These are phyloP conservation scores for Hypena proboscidalis DNA, from an alignment of 2,888 invertebrate species.

Conservation along the genomic window DNA sequence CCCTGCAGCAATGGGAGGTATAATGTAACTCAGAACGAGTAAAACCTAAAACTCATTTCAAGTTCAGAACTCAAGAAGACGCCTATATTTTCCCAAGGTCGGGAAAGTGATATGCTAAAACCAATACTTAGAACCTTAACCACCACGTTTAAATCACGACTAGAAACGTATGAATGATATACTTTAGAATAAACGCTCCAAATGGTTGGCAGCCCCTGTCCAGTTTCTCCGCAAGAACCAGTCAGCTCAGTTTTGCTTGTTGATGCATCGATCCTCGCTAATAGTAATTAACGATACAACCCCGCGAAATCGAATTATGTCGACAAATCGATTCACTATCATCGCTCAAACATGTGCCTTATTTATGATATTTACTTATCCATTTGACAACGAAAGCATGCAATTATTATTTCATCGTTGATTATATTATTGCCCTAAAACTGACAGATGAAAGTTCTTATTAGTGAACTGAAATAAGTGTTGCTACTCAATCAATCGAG, in stretches of 20 bases:
- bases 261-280: slow-evolving; percentile 72
- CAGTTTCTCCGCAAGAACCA: slow-evolving; percentile 77
- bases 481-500: slow-evolving; percentile 12
- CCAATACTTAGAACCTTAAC: too few relatives aligned
- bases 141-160: slow-evolving; percentile 11
- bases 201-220: slow-evolving; percentile 70
- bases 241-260: slow-evolving; percentile 56
- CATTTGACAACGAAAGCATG: slow-evolving; percentile 37
- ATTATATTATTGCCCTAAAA: neutral
- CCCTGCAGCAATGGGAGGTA: too few relatives aligned
- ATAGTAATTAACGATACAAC: slow-evolving; percentile 76
- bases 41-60: too few relatives aligned
- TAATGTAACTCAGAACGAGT: too few relatives aligned
- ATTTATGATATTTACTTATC: slow-evolving; percentile 46
- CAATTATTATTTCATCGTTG: neutral
- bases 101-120: too few relatives aligned
- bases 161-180: too few relatives aligned
- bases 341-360: slow-evolving; percentile 57
- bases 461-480: slow-evolving; percentile 1
- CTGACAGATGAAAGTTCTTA: neutral
- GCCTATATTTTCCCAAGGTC: too few relatives aligned
- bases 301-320: slow-evolving; percentile 77
- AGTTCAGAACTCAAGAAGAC: too few relatives aligned
- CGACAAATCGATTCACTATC: slow-evolving; percentile 66
- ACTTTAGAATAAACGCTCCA: slow-evolving; percentile 52